Conservation (phyloP, 2,888 invertebrate genomes). For the Hipparchia sbordonii region DNA sequence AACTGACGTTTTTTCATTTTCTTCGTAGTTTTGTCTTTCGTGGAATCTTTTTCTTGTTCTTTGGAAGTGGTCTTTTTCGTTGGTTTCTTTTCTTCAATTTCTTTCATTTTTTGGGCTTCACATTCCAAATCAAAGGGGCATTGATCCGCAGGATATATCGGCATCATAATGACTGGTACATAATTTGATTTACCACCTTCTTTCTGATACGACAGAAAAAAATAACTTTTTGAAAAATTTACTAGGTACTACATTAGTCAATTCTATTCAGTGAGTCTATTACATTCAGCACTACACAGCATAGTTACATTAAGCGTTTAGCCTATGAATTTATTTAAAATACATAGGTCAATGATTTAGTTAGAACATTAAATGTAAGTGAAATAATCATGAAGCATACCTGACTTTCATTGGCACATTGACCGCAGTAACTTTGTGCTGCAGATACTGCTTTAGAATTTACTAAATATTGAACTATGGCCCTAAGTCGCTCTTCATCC, state of each 20-base stretch:
- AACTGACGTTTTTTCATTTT: conserved; percentile 64
- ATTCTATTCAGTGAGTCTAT: no score
- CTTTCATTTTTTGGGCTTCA: conserved; percentile 61
- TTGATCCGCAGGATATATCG: conserved; percentile 64
- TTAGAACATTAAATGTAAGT: background rate
- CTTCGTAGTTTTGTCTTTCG: conserved; percentile 57
- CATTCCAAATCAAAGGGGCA: conserved; percentile 73
- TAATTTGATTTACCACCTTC: conserved; percentile 55
- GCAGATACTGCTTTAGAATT: conserved; percentile 61
- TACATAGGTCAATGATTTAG: background rate
- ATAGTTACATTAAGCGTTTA: no score
- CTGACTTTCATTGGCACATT: conserved; percentile 61
- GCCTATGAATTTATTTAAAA: background rate
- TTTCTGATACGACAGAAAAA: conserved; percentile 45
- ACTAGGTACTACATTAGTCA: no score
- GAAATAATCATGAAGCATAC: conserved; percentile 32
- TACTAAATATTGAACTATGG: conserved; percentile 62
- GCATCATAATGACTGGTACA: conserved; percentile 75
- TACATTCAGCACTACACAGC: no score
- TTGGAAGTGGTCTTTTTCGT: conserved; percentile 47
- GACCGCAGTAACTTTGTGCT: conserved; percentile 69
- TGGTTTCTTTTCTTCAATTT: conserved; percentile 51
- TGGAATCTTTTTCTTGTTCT: conserved; percentile 43
- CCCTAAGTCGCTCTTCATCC: conserved; percentile 61
- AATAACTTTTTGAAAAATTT: conserved; percentile 29